Evolutionary conservation across 2,113 vertebrate genomes (phyloP), one percentile per base, ranked within the genome.

Genomic region (Scatophagus argus): DNA sequence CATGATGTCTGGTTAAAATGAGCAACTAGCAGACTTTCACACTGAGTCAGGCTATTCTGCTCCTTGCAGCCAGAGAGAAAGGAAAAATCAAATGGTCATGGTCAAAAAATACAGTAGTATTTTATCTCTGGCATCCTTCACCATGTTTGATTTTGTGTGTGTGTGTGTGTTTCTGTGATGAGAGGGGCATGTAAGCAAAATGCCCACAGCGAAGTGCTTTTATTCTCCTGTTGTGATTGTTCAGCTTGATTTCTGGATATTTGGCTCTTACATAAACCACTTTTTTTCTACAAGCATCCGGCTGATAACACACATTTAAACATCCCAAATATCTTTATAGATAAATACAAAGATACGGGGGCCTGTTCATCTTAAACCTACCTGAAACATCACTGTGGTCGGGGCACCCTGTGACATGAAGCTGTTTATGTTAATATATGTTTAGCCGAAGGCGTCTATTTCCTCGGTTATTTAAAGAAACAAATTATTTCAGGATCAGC

Each of bases 401-500:
- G 23, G 34, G 54, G 17, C 6, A 52, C 21, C 49, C 34, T 29
- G 62, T 60, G 68, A 54, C 69, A 44, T 11, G 23, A 31, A 74
- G 27, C 71, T 77, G 61, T 79, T 88, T 85, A 81, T 81, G 74
- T 81, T 87, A 67, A 81, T 88, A 25, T 83, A 90, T 79, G 71
- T 88, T 87, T 38, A 76, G 80, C 88, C 85, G 11, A 51, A 43
- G 55, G 90, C 77, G 6, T 83, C 78, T 75, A 58, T 78, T 85
- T 79, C 59, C 80, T 62, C 46, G 81, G 91, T 92, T 94, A 94
- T 94, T 92, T 93, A 91, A 93, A 92, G 91, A 78, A 90, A 87
- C 89, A 85, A 76, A 91, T 94, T 94, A 92, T 91, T 90, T 93
- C 89, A 91, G 90, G 90, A 79, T 91, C 84, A 81, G 90, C 77